Base-by-base conservation (phyloP, 2,797 vertebrate genomes). In the Neosilurus hyrtlii region DNA sequence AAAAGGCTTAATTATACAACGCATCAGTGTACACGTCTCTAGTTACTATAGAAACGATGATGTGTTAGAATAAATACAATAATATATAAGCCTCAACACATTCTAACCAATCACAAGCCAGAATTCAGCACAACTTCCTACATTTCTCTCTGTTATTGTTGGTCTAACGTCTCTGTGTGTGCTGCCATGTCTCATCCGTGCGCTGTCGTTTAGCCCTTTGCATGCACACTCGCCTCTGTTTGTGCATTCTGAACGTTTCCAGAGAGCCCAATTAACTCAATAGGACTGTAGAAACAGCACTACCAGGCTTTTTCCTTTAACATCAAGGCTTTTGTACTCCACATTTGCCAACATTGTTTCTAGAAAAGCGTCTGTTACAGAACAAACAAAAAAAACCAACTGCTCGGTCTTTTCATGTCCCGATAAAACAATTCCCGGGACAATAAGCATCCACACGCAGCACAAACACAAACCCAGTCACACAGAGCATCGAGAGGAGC, bases 271-370 rank as follows among this genome's bases (percentile, higher is more conserved):
- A 7, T 63, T 37, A 61, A 9, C 56, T 16, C 7, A 61, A 76
- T 8, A 61, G 57, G 35, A 15, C 54, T 37, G 26, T 59, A 76
- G n/a, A 76, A 61, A n/a, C 20, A 76, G 7, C 4, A 4, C 56
- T 10, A 7, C 24, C 18, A 12, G 5, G 18, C 26, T 4, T 56
- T 26, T 1, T 56, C 61, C 26, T 12, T 49, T 62, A 3, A 10
- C 57, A 62, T 49, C 57, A 10, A 49, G 57, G 57, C 57, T 62
- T 62, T 62, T 16, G 8, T 49, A 16, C 0, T 10, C 11, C 3
- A 15, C 26, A 9, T 30, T 1, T 56, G 71, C 52, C 71, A 75
- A 22, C 73, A 75, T 61, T 76, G 57, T 77, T 77, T 77, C 57
- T 7, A 49, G 57, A 49, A 77, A 16, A 24, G 35, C 8, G 3